These are phyloP conservation scores for Calyptommatus sinebrachiatus DNA, from an alignment of 2,113 vertebrate genomes.

Conservation along the genomic window DNA sequence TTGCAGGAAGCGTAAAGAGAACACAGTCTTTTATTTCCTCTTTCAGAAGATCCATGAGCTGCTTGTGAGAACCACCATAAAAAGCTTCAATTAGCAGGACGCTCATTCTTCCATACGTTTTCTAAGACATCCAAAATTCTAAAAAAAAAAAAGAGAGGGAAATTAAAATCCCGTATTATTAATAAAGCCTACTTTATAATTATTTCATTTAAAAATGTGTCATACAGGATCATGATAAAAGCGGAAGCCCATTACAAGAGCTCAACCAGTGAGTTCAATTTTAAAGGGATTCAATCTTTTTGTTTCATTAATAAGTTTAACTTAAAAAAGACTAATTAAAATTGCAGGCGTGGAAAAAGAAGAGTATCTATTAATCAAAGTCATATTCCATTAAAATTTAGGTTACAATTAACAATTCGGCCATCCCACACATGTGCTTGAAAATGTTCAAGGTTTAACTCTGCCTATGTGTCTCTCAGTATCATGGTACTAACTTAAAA, in stretches of 20 bases:
- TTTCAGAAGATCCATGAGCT: conserved; percentile 86
- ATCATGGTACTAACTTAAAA: neutral
- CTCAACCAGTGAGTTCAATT: neutral
- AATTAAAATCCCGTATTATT: conserved; percentile 24
- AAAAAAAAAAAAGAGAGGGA: conserved; percentile 34
- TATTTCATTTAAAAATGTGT: neutral
- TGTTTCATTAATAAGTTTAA: conserved; percentile 36
- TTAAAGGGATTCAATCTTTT: conserved; percentile 6
- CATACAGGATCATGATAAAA: conserved; percentile 5
- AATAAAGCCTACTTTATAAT: conserved; percentile 22
- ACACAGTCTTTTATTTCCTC: conserved; percentile 74
- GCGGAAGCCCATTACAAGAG: neutral
- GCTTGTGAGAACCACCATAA: conserved; percentile 94
- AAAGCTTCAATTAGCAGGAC: conserved; percentile 89
- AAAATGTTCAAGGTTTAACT: neutral
- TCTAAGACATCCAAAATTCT: conserved; percentile 32
- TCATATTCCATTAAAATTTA: conserved; percentile 25
- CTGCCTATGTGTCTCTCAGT: neutral
- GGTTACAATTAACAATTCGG: conserved; percentile 17
- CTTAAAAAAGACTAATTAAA: conserved; percentile 48
- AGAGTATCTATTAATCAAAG: conserved; percentile 35
- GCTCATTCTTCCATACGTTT: conserved; percentile 64
- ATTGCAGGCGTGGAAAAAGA: conserved; percentile 3
- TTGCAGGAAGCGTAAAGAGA: conserved; percentile 84
- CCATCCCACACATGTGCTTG: neutral